Base-by-base conservation (phyloP, 2,797 vertebrate genomes). In the Periparus ater region DNA sequence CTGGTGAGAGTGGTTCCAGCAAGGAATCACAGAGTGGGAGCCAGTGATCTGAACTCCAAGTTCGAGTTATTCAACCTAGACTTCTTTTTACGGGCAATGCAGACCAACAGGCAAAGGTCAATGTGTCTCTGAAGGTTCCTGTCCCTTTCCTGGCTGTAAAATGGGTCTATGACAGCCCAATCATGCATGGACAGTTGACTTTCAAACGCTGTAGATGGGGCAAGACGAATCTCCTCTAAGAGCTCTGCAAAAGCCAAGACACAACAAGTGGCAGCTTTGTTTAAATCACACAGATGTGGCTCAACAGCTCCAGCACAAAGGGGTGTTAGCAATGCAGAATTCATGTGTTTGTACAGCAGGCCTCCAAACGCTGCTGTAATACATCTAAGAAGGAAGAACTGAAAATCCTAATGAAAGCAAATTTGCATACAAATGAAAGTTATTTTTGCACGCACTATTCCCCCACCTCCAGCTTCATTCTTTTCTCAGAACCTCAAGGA, bases 341-440 rank as follows among this genome's bases (percentile, higher is more conserved):
- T 80, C 67, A 18, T 89, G 72, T 89, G 68, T 93, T 96, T 96
- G 88, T 95, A 83, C 34, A 95, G 68, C 72, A 92, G 75, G 65
- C 84, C 72, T 93, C 86, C 61, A 80, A 96, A 87, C 40, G 25
- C 91, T 82, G 68, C 72, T 89, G 50, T 68, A 96, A 94, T 93
- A 91, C 68, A 85, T 88, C 61, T 96, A 85, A 93, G 78, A 94
- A 88, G 83, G 72, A 93, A 93, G 89, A 92, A 88, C 84, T 77
- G 78, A 92, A 96, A 95, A 85, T 77, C 92, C 92, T 96, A 94
- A 93, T 92, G 91, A 92, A 96, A 92, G 78, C n/a, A 92, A 78
- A 96, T 93, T 95, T 96, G 89, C 94, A 96, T 96, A 94, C 84
- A 96, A 95, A 95, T 97, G 81, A 91, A 96, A 94, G 93, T 95